Conservation (phyloP, 2,113 vertebrate species). For the Scalopus aquaticus region DNA sequence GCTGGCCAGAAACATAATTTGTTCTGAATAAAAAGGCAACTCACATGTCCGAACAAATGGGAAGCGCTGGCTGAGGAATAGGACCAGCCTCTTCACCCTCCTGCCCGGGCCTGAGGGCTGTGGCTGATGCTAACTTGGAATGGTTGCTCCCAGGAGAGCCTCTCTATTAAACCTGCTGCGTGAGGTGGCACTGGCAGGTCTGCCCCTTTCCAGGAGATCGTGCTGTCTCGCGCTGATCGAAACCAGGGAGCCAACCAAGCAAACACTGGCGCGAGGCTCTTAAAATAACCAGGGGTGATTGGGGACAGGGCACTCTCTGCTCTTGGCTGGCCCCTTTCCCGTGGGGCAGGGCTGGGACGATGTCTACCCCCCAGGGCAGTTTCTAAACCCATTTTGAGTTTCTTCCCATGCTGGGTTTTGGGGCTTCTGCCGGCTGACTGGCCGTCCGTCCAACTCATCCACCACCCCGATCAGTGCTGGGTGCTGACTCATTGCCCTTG, state of each 20-base stretch:
- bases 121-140: neutral
- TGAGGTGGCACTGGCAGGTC: neutral
- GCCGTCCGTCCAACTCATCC: too few relatives aligned
- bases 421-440: neutral
- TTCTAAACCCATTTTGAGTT: fast-evolving
- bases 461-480: neutral
- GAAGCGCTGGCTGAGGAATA: slow-evolving; percentile 4
- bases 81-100: slow-evolving; percentile 17
- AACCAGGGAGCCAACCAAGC: neutral
- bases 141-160: neutral
- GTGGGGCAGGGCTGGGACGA: neutral
- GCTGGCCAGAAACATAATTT: slow-evolving; percentile 60
- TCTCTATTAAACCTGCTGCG: neutral
- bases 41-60: neutral
- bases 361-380: neutral
- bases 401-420: neutral
- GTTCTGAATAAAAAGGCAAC: slow-evolving; percentile 61
- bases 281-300: neutral
- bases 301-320: neutral
- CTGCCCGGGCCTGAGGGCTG: slow-evolving; percentile 2
- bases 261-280: fast-evolving
- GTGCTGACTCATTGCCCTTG: neutral
- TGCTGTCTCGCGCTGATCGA: neutral
- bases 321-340: neutral
- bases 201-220: neutral